Evolutionary conservation across 2,113 vertebrate genomes (phyloP), one percentile per base, ranked within the genome.

Genomic region (Alligator mississippiensis): DNA sequence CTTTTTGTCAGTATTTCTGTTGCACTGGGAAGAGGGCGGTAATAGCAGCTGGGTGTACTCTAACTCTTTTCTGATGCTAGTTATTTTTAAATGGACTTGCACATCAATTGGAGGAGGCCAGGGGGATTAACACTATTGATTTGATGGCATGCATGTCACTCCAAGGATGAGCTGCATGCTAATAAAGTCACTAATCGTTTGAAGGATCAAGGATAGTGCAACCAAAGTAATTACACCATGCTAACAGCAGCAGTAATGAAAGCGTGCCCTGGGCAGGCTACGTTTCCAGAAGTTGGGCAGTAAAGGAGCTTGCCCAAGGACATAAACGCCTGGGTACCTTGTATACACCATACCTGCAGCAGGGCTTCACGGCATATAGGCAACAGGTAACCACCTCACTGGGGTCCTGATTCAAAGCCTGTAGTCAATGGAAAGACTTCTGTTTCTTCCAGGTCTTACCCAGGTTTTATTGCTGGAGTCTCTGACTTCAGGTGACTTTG

Each of bases 381-480:
- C 24, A 38, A 72, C 21, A 13, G 12, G 19, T 38, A 3, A 13
- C 24, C 3, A 19, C 6, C 21, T 38, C 34, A 22, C 21, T 22
- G 7, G 38, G 59, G 58, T 1, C 5, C 11, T 0, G 2, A 22
- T 2, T 1, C 59, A 10, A 1, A 84, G 21, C 57, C 13, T 0
- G 77, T 19, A 1, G 22, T 4, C 5, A 0, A 0, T 61, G 1
- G 83, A 25, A 9, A 54, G 9, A n/a, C 34, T 21, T 16, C 22
- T 1, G 8, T 1, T 11, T 82, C 1, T 2, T 4, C 63, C 9
- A 9, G 12, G 0, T 1, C 55, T 0, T 0, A 16, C 19, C 0
- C 77, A 30, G 59, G 10, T 1, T 63, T 79, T 5, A 24, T 13
- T 6, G 30, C 68, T 21, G 68, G 11, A 34, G 5, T 34, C 19